phyloP scores from a whole-genome alignment of 1,140 invertebrate species.

The Babylonia areolata region DNA sequence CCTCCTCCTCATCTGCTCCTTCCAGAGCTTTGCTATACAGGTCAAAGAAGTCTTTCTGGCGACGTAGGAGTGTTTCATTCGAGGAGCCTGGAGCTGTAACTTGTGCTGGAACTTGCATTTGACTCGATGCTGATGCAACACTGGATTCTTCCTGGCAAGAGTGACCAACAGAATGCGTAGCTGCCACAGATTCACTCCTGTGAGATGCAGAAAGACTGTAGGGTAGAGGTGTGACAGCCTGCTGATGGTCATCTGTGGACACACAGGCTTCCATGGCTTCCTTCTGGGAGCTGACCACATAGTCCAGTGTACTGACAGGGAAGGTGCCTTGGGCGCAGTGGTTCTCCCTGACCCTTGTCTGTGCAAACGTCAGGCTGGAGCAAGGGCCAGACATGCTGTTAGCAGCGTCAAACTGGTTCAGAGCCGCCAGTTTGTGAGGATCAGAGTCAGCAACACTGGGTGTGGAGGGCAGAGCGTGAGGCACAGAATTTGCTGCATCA shows the following conservation, averaged over 20 bases:
- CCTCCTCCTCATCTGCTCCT: constrained; percentile 18
- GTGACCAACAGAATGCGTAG: background rate
- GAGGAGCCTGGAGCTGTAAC: background rate
- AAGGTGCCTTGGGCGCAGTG: background rate
- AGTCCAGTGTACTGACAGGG: background rate
- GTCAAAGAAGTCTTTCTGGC: constrained; percentile 33
- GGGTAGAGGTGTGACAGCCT: background rate
- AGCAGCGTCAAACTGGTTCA: constrained; percentile 27
- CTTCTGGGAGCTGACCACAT: background rate
- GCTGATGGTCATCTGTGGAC: background rate
- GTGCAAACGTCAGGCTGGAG: background rate
- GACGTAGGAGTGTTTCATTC: background rate
- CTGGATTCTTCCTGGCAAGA: background rate
- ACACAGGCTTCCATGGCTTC: constrained; percentile 12
- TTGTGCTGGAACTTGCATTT: background rate
- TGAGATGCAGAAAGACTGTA: too few relatives aligned
- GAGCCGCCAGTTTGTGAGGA: constrained; percentile 6
- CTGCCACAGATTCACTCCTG: background rate
- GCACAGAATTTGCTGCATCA: background rate
- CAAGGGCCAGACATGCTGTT: background rate
- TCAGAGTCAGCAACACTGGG: too few relatives aligned
- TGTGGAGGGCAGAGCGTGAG: too few relatives aligned
- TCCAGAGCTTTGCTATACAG: constrained; percentile 15
- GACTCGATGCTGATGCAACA: too few relatives aligned
- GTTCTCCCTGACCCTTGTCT: background rate